Evolutionary conservation across 2,113 vertebrate genomes (phyloP).

Genomic region (Triplophysa dalaica): DNA sequence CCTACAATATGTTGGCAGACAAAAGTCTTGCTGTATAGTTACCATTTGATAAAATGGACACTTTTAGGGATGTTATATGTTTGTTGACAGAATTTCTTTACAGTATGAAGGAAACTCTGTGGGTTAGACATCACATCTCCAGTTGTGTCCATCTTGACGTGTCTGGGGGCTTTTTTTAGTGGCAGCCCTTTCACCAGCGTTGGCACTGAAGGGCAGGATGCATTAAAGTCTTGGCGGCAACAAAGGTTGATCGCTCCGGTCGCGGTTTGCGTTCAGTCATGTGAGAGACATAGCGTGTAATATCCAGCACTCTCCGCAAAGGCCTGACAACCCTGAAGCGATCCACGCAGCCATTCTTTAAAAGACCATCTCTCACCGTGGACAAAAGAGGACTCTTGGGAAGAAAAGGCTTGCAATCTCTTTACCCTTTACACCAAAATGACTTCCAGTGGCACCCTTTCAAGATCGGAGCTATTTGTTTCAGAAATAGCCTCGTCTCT

Average conservation of each 20-base stretch:
- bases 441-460: slow-evolving; percentile 50
- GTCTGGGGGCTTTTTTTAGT: neutral
- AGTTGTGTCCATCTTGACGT: too few species aligned
- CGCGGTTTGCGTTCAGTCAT: slow-evolving; percentile 25
- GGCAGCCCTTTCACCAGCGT: slow-evolving; percentile 16
- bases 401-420: slow-evolving; percentile 48
- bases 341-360: slow-evolving; percentile 45
- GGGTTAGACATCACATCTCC: too few species aligned
- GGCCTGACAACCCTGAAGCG: slow-evolving; percentile 48
- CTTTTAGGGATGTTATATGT: too few species aligned
- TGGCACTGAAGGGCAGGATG: slow-evolving; percentile 45
- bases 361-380: slow-evolving; percentile 39
- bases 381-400: slow-evolving; percentile 36
- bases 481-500: slow-evolving; percentile 58
- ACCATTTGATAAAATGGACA: too few species aligned
- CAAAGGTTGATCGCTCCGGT: slow-evolving; percentile 44
- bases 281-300: slow-evolving; percentile 55
- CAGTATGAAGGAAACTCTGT: too few species aligned
- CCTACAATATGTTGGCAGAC: too few species aligned
- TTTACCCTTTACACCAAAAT: slow-evolving; percentile 43
- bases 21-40: too few species aligned
- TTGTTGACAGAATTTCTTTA: too few species aligned
- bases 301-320: slow-evolving; percentile 54
- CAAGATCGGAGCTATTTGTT: slow-evolving; percentile 36
- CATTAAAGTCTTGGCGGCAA: slow-evolving; percentile 49